Conservation (phyloP, 1,140 invertebrate species). For the Gryon sp. region DNA sequence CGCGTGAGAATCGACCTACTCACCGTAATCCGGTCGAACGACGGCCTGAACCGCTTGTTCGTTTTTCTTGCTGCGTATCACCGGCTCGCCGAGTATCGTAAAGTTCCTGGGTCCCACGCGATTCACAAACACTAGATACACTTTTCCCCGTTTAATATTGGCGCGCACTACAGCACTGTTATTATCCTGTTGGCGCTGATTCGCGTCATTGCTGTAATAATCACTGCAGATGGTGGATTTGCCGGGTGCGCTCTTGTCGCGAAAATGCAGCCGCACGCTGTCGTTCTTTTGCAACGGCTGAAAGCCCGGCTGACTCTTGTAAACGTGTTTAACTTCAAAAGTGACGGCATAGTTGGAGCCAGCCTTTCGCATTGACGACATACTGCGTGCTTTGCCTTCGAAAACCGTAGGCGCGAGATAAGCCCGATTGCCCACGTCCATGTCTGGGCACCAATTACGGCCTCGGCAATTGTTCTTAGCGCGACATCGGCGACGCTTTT, state of each 20-base stretch:
- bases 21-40: constrained; percentile 82
- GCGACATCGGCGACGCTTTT: constrained; percentile 72
- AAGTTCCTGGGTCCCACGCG: constrained; percentile 84
- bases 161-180: constrained; percentile 79
- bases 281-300: constrained; percentile 78
- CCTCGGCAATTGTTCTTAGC: constrained; percentile 69
- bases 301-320: constrained; percentile 81
- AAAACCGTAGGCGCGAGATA: constrained; percentile 83
- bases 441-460: constrained; percentile 80
- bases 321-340: constrained; percentile 83
- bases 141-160: constrained; percentile 82
- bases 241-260: constrained; percentile 74
- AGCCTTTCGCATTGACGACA: constrained; percentile 80
- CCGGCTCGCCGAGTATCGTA: constrained; percentile 83
- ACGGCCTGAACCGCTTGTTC: constrained; percentile 80
- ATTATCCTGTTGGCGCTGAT: constrained; percentile 66
- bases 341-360: constrained; percentile 83
- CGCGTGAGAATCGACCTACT: constrained; percentile 70
- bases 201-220: constrained; percentile 55
- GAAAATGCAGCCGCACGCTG: constrained; percentile 80
- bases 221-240: constrained; percentile 73
- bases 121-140: constrained; percentile 84
- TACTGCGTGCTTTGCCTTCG: constrained; percentile 83
- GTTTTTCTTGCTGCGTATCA: constrained; percentile 80
- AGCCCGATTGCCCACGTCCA: constrained; percentile 82